phyloP scores from a whole-genome alignment of 30 jellyfish, hydroid and myxozoan species.

The Morbakka virulenta region DNA sequence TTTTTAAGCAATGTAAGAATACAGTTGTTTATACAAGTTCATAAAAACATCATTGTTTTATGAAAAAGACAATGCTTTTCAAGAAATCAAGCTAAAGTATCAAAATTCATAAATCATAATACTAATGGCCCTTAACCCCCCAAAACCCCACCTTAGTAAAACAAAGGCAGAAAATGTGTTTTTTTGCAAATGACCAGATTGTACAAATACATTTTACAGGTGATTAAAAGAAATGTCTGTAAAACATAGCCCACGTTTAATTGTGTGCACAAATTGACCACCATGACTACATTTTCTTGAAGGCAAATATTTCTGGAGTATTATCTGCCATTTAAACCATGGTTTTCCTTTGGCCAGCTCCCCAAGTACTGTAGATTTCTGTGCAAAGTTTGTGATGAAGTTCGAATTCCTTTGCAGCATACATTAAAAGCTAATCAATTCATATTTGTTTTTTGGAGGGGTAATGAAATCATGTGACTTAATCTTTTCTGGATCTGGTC shows the following conservation, averaged over 20 bases:
- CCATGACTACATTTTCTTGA: too few species aligned
- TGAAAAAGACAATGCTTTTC: too few species aligned
- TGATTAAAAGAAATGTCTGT: not conserved
- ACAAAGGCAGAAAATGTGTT: too few species aligned
- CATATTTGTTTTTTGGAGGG: slow-evolving; percentile 39
- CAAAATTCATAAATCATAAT: too few species aligned
- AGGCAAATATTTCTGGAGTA: slow-evolving; percentile 9
- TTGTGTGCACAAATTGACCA: too few species aligned
- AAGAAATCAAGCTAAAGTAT: too few species aligned
- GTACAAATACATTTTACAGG: slow-evolving; percentile 1
- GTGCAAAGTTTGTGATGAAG: slow-evolving; percentile 27
- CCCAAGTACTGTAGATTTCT: slow-evolving; percentile 11
- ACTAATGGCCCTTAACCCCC: too few species aligned
- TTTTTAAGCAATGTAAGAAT: too few species aligned
- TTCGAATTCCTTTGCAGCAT: slow-evolving; percentile 47
- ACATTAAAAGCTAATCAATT: slow-evolving; percentile 31
- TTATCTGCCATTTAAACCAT: slow-evolving; percentile 17
- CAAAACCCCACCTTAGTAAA: too few species aligned
- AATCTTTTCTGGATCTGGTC: slow-evolving; percentile 61
- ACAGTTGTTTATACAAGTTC: too few species aligned
- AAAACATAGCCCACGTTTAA: too few species aligned
- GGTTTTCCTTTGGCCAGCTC: slow-evolving; percentile 20
- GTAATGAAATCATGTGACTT: slow-evolving; percentile 25
- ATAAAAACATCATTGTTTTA: too few species aligned
- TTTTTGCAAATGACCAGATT: slow-evolving; percentile 23